Evolutionary conservation across 2,113 vertebrate species (phyloP), one percentile per base, ranked within the genome.

Genomic region (Pituophis catenifer): DNA sequence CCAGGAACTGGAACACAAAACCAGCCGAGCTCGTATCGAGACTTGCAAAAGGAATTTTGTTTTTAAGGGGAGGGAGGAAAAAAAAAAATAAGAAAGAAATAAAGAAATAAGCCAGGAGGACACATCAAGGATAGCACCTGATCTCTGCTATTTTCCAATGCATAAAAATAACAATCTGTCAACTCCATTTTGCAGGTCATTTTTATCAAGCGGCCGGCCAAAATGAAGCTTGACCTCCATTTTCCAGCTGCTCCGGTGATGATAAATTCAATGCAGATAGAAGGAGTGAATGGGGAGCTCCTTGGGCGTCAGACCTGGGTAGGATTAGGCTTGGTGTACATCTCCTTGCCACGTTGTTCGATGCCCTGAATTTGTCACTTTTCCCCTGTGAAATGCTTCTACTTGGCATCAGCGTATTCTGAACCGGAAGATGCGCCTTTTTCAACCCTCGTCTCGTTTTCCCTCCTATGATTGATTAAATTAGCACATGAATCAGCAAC

Each of bases 91-190:
- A 15, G 5, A 15, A 70, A 70, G 5, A 24, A 62, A n/a, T 12
- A 9, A 33, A 58, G 3, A 44, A 12, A 54, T 7, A 21, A 50
- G 26, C 88, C 91, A 94, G 89, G 58, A 96, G 95, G 94, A 95
- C 70, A 65, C 1, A 1, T 10, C 92, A 89, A 90, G 97, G 96
- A 94, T 23, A 95, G 93, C 91, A 95, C 95, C 95, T 96, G 96
- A 97, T 97, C 97, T 96, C 97, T 96, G 93, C 95, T 96, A 89
- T 97, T 97, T 97, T 96, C 96, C 95, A 95, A 94, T 95, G 96
- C 96, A 98, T 98, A 97, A 98, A 92, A 98, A 97, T 97, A 98
- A 96, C 98, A 98, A 96, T 96, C 96, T 98, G 96, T 96, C 97
- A 97, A 95, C 96, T 95, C 97, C 97, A 96, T 98, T 98, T 97